A percentile compares a stretch with the other conserved stretches of the same genome.
These are phyloP conservation scores for Phengaris arion DNA, from an alignment of 2,888 invertebrate genomes.

Conservation along the genomic window DNA sequence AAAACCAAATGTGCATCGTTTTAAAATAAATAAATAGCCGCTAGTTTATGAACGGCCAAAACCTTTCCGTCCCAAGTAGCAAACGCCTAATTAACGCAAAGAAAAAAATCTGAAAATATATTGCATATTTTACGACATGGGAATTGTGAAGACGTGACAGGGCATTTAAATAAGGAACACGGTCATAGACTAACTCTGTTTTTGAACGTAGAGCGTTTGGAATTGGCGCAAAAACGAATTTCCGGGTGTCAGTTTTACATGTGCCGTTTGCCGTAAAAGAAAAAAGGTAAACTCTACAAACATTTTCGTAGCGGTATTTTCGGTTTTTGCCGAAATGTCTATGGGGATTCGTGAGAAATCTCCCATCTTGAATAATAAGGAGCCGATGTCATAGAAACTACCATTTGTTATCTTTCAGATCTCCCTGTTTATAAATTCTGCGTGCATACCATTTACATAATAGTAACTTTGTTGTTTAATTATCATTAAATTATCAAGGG, in stretches of 20 bases:
- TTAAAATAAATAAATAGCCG: not conserved
- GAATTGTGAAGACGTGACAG: constrained; percentile 11
- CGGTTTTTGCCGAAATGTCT: constrained; percentile 46
- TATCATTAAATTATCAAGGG: not conserved
- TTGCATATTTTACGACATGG: constrained; percentile 22
- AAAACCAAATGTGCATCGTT: constrained; percentile 1
- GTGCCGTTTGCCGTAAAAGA: not conserved
- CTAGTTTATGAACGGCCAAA: not conserved
- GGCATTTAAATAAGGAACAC: constrained; percentile 4
- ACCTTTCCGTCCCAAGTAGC: not conserved
- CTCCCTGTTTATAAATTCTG: constrained; percentile 54
- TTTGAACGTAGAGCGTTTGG: not conserved
- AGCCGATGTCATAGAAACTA: constrained; percentile 42
- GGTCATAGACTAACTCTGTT: constrained; percentile 22
- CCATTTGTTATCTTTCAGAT: constrained; percentile 41
- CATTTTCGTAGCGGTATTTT: constrained; percentile 61
- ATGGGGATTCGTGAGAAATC: constrained; percentile 41
- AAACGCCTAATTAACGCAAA: constrained; percentile 1
- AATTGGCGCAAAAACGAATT: constrained; percentile 25
- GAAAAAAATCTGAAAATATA: constrained; percentile 15
- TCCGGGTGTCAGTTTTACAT: constrained; percentile 24
- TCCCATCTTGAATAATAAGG: constrained; percentile 36
- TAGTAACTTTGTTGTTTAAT: not conserved
- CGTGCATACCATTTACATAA: constrained; percentile 40
- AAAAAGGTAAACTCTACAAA: constrained; percentile 37